phyloP scores from a whole-genome alignment of 2,113 vertebrate genomes.

The Grammomys dolichurus region DNA sequence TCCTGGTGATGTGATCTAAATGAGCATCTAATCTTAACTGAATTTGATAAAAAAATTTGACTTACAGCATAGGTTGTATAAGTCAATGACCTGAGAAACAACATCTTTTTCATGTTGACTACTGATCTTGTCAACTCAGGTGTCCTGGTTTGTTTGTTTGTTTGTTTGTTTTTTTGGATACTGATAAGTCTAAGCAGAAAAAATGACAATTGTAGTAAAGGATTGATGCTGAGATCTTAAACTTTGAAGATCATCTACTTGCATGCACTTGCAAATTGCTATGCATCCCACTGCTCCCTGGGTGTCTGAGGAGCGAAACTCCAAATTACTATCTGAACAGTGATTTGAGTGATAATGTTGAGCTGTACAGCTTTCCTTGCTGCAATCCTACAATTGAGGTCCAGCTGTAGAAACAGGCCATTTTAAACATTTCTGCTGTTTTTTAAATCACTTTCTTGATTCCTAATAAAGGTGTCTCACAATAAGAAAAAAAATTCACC shows the following conservation, averaged over 20 bases:
- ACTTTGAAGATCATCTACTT: background rate
- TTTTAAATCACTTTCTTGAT: background rate
- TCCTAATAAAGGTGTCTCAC: background rate
- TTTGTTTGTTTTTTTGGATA: background rate
- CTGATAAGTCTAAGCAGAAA: constrained; percentile 44
- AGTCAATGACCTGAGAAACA: background rate
- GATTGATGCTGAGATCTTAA: background rate
- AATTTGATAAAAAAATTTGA: background rate
- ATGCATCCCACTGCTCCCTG: background rate
- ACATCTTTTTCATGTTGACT: background rate
- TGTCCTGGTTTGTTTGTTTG: too few relatives aligned
- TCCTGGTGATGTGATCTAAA: background rate
- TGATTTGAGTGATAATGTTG: background rate
- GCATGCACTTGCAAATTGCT: background rate
- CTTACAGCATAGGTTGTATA: background rate
- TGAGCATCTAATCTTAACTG: background rate
- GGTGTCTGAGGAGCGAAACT: background rate
- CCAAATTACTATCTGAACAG: background rate
- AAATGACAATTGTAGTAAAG: background rate
- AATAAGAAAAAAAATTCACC: background rate
- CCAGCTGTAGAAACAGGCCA: background rate
- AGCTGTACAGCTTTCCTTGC: background rate
- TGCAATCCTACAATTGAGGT: background rate
- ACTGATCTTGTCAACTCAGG: background rate
- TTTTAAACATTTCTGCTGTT: background rate